Conservation (phyloP, 2,888 invertebrate genomes). For the Macrosiphum euphorbiae region DNA sequence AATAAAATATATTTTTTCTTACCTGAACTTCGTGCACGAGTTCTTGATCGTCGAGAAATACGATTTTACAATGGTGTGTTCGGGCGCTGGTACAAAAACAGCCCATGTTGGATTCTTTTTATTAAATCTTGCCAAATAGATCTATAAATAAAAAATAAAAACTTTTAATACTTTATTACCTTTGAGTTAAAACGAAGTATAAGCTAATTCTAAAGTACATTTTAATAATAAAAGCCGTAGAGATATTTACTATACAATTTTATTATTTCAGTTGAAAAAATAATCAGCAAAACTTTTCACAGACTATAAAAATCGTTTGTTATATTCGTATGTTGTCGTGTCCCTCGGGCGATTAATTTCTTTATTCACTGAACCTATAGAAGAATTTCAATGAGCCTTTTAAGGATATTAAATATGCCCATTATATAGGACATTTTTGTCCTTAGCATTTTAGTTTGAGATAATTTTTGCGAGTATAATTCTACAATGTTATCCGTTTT, state of each 20-base stretch:
- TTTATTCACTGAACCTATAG: slow-evolving; percentile 6
- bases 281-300: slow-evolving; percentile 20
- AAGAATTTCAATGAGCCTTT: slow-evolving; percentile 23
- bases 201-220: background rate
- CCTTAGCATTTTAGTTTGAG: slow-evolving; percentile 1
- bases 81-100: slow-evolving; percentile 71
- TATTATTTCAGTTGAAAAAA: slow-evolving; percentile 36
- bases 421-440: background rate
- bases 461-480: background rate
- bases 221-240: background rate
- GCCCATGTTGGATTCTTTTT: slow-evolving; percentile 68
- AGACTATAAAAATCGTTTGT: background rate
- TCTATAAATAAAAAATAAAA: slow-evolving; percentile 18
- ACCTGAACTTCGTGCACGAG: slow-evolving; percentile 91
- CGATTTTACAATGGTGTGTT: slow-evolving; percentile 81
- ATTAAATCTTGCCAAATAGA: background rate
- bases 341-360: background rate
- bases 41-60: slow-evolving; percentile 90
- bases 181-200: background rate
- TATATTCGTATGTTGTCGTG: background rate
- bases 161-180: slow-evolving; percentile 1
- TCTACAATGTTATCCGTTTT: background rate
- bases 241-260: background rate
- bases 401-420: slow-evolving; percentile 24
- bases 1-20: slow-evolving; percentile 69